Conservation (phyloP, 2,888 invertebrate genomes). For the Pheosia gnoma region DNA sequence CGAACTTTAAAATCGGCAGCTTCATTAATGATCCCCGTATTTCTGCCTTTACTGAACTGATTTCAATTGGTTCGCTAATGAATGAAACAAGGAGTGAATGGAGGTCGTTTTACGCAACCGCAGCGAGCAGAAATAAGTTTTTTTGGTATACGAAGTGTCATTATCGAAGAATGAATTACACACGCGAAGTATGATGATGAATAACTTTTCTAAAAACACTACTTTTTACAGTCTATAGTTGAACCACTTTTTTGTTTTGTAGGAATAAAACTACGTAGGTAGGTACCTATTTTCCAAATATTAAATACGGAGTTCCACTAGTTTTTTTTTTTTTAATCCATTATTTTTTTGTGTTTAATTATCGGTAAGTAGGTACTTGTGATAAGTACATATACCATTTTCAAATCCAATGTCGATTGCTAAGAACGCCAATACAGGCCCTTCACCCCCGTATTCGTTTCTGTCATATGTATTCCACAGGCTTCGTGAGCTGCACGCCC, state of each 20-base stretch:
- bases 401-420: too few species aligned
- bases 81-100: constrained; percentile 31
- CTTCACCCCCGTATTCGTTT: constrained; percentile 3
- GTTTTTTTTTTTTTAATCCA: too few species aligned
- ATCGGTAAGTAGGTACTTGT: too few species aligned
- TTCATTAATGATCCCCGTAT: constrained; percentile 18
- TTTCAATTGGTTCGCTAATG: constrained; percentile 30
- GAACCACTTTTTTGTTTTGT: too few species aligned
- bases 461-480: constrained; percentile 40
- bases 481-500: constrained; percentile 63
- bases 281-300: too few species aligned
- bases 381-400: too few species aligned
- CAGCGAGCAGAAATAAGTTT: constrained; percentile 8
- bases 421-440: too few species aligned
- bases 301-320: too few species aligned
- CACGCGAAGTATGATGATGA: not conserved
- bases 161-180: not conserved
- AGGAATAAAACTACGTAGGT: too few species aligned
- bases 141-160: not conserved
- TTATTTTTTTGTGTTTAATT: too few species aligned
- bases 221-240: not conserved
- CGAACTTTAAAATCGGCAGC: constrained; percentile 4
- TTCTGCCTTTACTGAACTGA: constrained; percentile 26
- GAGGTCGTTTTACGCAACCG: not conserved
- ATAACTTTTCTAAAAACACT: not conserved